Percentiles rank a stretch among this genome's conserved stretches.
phyloP scores from a whole-genome alignment of 2,797 vertebrate genomes.

The Phoebastria nigripes region DNA sequence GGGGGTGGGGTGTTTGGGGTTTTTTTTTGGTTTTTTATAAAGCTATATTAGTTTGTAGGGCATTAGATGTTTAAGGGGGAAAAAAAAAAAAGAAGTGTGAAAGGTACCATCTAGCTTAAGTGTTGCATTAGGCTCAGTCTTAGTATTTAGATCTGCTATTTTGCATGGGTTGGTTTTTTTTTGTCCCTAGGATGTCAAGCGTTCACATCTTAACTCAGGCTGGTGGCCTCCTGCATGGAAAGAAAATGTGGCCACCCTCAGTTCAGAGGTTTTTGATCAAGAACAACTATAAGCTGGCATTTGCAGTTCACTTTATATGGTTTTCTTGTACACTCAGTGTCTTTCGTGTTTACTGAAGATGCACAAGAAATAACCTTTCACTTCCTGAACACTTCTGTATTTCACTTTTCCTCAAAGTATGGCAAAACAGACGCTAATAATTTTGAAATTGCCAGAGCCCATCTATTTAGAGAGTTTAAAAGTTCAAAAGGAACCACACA shows the following conservation, averaged over 20 bases:
- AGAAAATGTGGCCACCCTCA: not conserved
- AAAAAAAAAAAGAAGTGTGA: too few relatives aligned
- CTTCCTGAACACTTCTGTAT: constrained; percentile 10
- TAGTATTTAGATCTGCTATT: not conserved
- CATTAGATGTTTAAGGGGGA: not conserved
- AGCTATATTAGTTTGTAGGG: not conserved
- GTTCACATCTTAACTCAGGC: not conserved
- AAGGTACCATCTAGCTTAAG: not conserved
- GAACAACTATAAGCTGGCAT: not conserved
- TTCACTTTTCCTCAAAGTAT: constrained; percentile 2
- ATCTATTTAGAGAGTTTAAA: constrained; percentile 33
- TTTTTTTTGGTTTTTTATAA: not conserved
- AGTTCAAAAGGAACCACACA: not conserved
- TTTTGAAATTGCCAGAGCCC: constrained; percentile 1
- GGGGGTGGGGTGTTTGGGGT: too few relatives aligned
- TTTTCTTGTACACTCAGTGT: not conserved
- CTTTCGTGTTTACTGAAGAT: not conserved
- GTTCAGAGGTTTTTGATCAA: not conserved
- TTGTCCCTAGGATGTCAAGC: not conserved
- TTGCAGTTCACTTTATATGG: not conserved
- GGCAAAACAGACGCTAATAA: not conserved
- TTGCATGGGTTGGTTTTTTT: not conserved
- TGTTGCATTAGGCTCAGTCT: not conserved
- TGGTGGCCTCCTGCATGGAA: not conserved
- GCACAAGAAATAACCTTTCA: constrained; percentile 43